phyloP scores from a whole-genome alignment of 2,113 vertebrate genomes.

The Cnemophilus loriae region DNA sequence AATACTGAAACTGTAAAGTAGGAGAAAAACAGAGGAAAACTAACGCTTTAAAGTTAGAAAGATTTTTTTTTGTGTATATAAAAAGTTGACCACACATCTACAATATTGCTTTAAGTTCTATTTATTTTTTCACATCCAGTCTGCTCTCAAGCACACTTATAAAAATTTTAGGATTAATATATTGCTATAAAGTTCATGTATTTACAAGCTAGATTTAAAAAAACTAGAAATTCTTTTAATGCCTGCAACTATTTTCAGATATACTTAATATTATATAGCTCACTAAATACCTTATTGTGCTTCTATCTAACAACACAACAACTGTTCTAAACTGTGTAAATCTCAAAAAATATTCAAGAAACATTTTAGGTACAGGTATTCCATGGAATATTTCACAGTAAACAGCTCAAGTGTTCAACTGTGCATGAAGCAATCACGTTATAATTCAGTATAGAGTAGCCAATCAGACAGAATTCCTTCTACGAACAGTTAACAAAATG shows the following conservation, averaged over 20 bases:
- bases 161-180: neutral
- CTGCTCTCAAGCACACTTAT: neutral
- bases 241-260: neutral
- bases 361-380: neutral
- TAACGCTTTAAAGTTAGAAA: neutral
- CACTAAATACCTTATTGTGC: neutral
- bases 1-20: neutral
- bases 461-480: neutral
- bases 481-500: neutral
- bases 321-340: neutral
- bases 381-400: neutral
- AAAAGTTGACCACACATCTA: neutral
- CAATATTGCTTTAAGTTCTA: neutral
- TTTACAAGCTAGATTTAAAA: neutral
- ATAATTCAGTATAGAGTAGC: neutral
- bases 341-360: neutral
- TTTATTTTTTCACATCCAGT: neutral
- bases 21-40: neutral
- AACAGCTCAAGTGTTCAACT: neutral
- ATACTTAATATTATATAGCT: neutral
- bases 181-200: neutral
- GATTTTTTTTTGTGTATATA: neutral
- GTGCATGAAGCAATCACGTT: rapidly evolving
- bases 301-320: neutral
- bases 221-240: neutral